Conservation (phyloP, 2,797 vertebrate genomes). For the Macropodus opercularis region DNA sequence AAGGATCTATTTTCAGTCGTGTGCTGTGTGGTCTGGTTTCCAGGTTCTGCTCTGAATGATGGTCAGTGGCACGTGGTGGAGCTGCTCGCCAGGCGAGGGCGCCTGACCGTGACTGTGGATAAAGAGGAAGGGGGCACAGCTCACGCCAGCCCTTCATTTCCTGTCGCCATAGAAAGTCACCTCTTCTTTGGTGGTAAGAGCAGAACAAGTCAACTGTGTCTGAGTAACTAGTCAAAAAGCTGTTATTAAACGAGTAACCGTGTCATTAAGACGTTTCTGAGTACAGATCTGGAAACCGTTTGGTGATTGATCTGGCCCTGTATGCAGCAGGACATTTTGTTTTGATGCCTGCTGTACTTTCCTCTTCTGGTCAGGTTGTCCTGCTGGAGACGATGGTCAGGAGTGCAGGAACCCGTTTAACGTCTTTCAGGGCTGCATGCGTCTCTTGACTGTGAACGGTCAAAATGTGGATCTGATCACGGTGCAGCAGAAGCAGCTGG, state of each 20-base stretch:
- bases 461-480: conserved; percentile 85
- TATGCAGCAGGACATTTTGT: too few relatives aligned
- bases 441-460: conserved; percentile 80
- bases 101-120: conserved; percentile 83
- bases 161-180: conserved; percentile 71
- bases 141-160: conserved; percentile 73
- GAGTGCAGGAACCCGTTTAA: conserved; percentile 83
- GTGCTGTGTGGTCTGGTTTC: neutral
- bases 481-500: conserved; percentile 86
- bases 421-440: conserved; percentile 94
- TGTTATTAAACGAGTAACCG: neutral
- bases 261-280: neutral
- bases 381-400: conserved; percentile 70
- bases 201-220: neutral
- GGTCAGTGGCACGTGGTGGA: conserved; percentile 92
- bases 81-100: conserved; percentile 82
- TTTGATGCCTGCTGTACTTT: neutral
- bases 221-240: too few relatives aligned
- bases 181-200: conserved; percentile 90
- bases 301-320: too few relatives aligned
- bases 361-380: conserved; percentile 83
- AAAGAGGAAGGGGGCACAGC: conserved; percentile 69
- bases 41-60: conserved; percentile 87
- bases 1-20: neutral
- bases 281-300: too few relatives aligned